Percentiles rank a stretch among this genome's conserved stretches.
Conservation (phyloP, 2,888 invertebrate species). For the Plebejus anna region DNA sequence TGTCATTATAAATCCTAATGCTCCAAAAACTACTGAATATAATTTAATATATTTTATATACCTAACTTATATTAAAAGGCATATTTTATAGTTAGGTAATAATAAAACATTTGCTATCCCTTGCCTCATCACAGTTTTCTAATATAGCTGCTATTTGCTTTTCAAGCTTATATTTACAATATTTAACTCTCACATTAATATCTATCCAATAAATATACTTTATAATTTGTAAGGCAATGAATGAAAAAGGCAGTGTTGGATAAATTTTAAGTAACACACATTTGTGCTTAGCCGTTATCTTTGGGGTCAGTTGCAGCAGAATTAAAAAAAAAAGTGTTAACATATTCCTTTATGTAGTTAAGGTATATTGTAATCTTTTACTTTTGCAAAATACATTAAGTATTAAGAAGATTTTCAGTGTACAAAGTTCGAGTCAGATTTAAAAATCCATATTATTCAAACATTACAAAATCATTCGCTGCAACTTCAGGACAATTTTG, state of each 20-base stretch:
- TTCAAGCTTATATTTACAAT: neutral
- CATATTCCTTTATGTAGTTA: neutral
- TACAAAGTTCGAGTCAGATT: neutral
- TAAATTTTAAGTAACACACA: constrained; percentile 10
- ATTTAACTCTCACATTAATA: neutral
- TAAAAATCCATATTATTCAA: neutral
- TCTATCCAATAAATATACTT: neutral
- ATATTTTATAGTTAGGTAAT: too few species aligned
- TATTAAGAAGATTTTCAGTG: too few species aligned
- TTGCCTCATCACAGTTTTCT: neutral
- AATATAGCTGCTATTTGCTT: neutral
- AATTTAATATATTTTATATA: too few species aligned
- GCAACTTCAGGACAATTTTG: neutral
- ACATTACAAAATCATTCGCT: neutral
- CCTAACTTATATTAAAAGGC: too few species aligned
- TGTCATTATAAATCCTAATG: too few species aligned
- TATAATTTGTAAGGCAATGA: constrained; percentile 1
- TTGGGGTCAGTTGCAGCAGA: neutral
- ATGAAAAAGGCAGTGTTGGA: neutral
- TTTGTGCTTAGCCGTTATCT: neutral
- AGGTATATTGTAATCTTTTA: neutral
- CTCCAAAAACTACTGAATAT: neutral
- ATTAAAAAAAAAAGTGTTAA: neutral
- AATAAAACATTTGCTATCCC: constrained; percentile 1
- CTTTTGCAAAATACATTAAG: too few species aligned